Evolutionary conservation across 2,113 vertebrate genomes (phyloP).

Genomic region (Cichladusa arquata): DNA sequence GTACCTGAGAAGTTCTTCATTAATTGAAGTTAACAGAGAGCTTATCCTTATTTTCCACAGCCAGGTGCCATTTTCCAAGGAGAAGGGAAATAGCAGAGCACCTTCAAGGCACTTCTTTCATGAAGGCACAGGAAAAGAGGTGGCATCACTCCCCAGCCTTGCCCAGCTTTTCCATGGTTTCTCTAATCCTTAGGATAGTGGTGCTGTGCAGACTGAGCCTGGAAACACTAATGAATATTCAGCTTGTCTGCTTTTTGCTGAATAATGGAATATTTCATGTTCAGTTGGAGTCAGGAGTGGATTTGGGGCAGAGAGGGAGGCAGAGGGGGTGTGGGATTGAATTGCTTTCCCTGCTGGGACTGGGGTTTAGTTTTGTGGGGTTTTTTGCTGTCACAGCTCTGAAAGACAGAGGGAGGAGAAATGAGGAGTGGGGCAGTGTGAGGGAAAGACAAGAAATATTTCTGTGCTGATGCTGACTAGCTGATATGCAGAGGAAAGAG

Average conservation of each 20-base stretch:
- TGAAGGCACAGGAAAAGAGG: background rate
- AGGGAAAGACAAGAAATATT: background rate
- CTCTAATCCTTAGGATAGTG: background rate
- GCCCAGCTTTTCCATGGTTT: background rate
- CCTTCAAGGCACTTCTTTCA: background rate
- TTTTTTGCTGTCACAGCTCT: background rate
- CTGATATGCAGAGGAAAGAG: background rate
- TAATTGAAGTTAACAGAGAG: background rate
- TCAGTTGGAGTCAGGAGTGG: background rate
- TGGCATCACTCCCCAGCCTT: background rate
- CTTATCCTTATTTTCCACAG: background rate
- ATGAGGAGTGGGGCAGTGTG: background rate
- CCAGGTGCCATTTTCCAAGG: background rate
- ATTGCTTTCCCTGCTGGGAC: background rate
- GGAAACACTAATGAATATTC: background rate
- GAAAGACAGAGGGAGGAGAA: background rate
- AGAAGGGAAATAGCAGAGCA: background rate
- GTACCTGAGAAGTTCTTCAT: background rate
- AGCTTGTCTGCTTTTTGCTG: background rate
- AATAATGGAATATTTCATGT: background rate
- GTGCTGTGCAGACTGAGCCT: background rate
- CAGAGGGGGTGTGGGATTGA: background rate
- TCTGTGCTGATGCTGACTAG: background rate
- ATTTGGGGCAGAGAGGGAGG: background rate
- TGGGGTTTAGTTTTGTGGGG: background rate